A percentile compares a stretch with the other conserved stretches of the same genome.
Evolutionary conservation across 37 sponge, comb jelly and placozoan species (phyloP).

Genomic region (Haliclona indistincta): DNA sequence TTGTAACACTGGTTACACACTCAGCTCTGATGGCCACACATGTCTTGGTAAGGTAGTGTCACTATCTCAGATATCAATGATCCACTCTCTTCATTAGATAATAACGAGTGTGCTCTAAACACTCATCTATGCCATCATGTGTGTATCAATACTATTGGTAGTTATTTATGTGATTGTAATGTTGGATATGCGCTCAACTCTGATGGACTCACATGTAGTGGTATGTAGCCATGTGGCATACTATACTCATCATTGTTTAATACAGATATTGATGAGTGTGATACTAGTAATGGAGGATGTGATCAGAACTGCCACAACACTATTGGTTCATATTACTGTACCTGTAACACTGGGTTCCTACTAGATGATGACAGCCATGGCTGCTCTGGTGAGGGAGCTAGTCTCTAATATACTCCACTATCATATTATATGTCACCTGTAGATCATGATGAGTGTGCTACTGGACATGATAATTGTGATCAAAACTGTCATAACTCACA

Average conservation of each 20-base stretch:
- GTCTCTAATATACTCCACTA: background rate
- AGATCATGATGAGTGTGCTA: conserved; percentile 49
- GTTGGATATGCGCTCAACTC: conserved; percentile 24
- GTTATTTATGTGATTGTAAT: conserved; percentile 44
- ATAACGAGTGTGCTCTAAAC: conserved; percentile 2
- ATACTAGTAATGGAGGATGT: conserved; percentile 31
- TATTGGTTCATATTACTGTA: conserved; percentile 27
- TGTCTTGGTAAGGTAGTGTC: conserved; percentile 10
- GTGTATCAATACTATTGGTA: conserved; percentile 51
- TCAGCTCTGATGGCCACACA: conserved; percentile 2
- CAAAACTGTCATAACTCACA: conserved; percentile 19
- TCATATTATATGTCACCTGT: no score
- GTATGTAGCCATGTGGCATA: no score
- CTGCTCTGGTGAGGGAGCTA: conserved; percentile 17
- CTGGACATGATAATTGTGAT: conserved; percentile 30
- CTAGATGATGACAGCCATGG: conserved; percentile 9
- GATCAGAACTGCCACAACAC: conserved; percentile 28
- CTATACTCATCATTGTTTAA: no score
- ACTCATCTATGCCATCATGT: conserved; percentile 25
- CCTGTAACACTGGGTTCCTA: conserved; percentile 21
- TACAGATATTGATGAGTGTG: conserved; percentile 48
- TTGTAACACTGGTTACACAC: conserved; percentile 20
- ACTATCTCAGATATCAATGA: background rate
- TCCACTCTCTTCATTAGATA: background rate
- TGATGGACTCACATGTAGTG: conserved; percentile 1